phyloP scores from a whole-genome alignment of 2,113 vertebrate genomes.

The Clarias batrachus region DNA sequence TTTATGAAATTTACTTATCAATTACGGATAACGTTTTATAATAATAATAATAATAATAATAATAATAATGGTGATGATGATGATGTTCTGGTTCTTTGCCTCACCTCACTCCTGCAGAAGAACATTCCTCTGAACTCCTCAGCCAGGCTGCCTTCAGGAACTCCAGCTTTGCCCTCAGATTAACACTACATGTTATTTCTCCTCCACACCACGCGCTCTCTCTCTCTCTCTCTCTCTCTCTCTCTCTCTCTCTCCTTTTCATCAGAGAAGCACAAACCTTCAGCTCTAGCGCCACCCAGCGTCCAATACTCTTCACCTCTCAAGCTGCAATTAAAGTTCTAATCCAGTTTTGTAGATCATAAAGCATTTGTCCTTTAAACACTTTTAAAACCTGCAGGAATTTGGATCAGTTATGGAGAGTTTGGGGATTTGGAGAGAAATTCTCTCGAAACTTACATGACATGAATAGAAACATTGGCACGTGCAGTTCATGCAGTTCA shows the following conservation, averaged over 20 bases:
- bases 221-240: no score
- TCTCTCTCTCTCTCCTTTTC: not conserved
- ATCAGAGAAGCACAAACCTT: not conserved
- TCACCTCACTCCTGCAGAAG: not conserved
- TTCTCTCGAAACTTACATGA: not conserved
- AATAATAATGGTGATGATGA: not conserved
- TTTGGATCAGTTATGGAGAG: not conserved
- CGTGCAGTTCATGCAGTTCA: not conserved
- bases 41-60: conserved; percentile 74
- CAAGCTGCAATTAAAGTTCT: not conserved
- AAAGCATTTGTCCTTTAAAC: not conserved
- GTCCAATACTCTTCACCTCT: not conserved
- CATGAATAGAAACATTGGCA: no score
- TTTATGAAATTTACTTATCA: conserved; percentile 84
- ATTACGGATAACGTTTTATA: conserved; percentile 90
- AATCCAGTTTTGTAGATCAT: not conserved
- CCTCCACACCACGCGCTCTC: not conserved
- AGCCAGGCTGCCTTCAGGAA: not conserved
- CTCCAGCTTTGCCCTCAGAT: not conserved
- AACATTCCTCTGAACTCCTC: not conserved
- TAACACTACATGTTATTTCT: not conserved
- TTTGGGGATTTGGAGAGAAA: no score
- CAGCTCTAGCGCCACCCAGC: conserved; percentile 5
- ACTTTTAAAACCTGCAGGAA: not conserved
- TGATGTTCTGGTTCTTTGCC: not conserved